A percentile compares a stretch with the other conserved stretches of the same genome.
phyloP scores from a whole-genome alignment of 2,797 vertebrate species.

The Aulostomus chinensis region DNA sequence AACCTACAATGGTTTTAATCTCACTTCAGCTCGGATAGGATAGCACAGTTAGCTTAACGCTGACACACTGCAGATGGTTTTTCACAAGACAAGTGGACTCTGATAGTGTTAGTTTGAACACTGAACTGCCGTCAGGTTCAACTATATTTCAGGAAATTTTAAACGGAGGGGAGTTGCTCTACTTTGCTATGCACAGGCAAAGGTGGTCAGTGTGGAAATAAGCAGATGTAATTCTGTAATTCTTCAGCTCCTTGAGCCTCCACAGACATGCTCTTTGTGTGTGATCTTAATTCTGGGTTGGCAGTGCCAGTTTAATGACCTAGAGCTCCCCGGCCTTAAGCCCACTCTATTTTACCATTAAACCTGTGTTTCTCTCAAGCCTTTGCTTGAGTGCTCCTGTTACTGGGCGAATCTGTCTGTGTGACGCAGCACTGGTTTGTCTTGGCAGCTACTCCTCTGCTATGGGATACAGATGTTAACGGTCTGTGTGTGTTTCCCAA shows the following conservation, averaged over 20 bases:
- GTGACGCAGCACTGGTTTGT: constrained; percentile 77
- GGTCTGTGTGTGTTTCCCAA: constrained; percentile 80
- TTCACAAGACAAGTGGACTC: constrained; percentile 37
- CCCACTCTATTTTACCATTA: constrained; percentile 49
- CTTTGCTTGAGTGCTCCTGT: constrained; percentile 59
- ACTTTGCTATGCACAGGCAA: no score
- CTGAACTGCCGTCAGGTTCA: constrained; percentile 81
- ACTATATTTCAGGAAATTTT: constrained; percentile 82
- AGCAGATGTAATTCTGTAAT: constrained; percentile 71
- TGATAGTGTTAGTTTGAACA: constrained; percentile 82
- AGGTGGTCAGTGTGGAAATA: constrained; percentile 73
- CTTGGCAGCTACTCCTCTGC: constrained; percentile 71
- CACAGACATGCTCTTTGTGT: constrained; percentile 32
- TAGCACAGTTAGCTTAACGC: neutral
- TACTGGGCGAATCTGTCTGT: constrained; percentile 70
- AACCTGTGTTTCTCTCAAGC: constrained; percentile 49
- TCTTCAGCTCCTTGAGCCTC: constrained; percentile 7
- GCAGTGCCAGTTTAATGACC: constrained; percentile 59
- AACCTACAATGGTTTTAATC: no score
- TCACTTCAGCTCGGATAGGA: neutral
- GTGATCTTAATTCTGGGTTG: constrained; percentile 39
- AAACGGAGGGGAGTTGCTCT: constrained; percentile 77
- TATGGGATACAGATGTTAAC: constrained; percentile 83
- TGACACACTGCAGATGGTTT: constrained; percentile 1
- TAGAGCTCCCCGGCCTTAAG: constrained; percentile 22